Evolutionary conservation across 2,113 vertebrate genomes (phyloP).

Genomic region (Gasterosteus nipponicus): DNA sequence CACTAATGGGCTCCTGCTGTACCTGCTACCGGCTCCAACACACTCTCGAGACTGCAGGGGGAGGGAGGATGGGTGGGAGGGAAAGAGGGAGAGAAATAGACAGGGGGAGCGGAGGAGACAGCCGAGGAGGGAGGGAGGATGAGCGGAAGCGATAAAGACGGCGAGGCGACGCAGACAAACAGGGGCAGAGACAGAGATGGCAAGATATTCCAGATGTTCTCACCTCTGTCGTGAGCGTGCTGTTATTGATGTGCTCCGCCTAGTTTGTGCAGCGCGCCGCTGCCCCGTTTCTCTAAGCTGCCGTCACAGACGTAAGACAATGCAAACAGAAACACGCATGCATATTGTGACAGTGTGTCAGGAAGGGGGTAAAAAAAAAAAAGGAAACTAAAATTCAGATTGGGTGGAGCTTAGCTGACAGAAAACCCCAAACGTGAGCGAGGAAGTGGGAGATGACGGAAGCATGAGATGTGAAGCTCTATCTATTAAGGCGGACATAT

Average conservation of each 20-base stretch:
- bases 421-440: conserved; percentile 64
- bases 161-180: conserved; percentile 66
- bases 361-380: conserved; percentile 38
- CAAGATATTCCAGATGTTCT: conserved; percentile 78
- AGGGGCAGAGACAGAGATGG: conserved; percentile 60
- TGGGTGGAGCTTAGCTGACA: conserved; percentile 88
- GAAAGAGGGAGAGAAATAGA: conserved; percentile 37
- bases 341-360: conserved; percentile 41
- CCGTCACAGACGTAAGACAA: conserved; percentile 29
- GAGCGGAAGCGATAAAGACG: conserved; percentile 73
- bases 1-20: conserved; percentile 98
- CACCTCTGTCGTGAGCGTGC: conserved; percentile 86
- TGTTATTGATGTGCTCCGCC: conserved; percentile 81
- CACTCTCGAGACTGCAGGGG: conserved; percentile 81
- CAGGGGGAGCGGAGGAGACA: conserved; percentile 63
- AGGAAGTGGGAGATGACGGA: conserved; percentile 55
- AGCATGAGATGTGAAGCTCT: conserved; percentile 64
- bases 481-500: conserved; percentile 83
- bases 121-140: conserved; percentile 56
- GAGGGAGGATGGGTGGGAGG: conserved; percentile 31
- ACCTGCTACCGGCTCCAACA: conserved; percentile 95
- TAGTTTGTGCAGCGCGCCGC: conserved; percentile 79
- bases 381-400: conserved; percentile 80
- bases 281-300: conserved; percentile 71
- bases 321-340: conserved; percentile 33